A percentile compares a stretch with the other conserved stretches of the same genome.
Conservation (phyloP, 2,888 invertebrate genomes). For the Ennomos quercinarius region DNA sequence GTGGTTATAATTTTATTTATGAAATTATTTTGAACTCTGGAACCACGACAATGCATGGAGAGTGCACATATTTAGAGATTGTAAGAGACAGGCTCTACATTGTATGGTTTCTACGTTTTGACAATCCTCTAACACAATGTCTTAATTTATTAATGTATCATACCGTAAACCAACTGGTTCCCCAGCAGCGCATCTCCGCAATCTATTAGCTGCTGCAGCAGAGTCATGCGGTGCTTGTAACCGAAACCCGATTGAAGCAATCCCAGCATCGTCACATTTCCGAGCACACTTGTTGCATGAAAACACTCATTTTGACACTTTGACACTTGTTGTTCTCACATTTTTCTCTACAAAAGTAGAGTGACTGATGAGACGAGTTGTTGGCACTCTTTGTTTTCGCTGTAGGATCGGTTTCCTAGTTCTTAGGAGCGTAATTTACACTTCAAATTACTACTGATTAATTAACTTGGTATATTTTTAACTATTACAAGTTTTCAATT, state of each 20-base stretch:
- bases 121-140: no score
- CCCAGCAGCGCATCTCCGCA: constrained; percentile 75
- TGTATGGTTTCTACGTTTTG: no score
- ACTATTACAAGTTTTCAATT: constrained; percentile 5
- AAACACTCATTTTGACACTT: constrained; percentile 13
- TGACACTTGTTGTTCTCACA: constrained; percentile 4
- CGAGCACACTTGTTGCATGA: constrained; percentile 33
- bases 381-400: no score
- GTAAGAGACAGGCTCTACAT: no score
- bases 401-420: no score
- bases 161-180: constrained; percentile 68
- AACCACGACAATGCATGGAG: no score
- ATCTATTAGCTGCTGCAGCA: constrained; percentile 77
- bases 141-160: constrained; percentile 10
- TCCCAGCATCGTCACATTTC: constrained; percentile 69
- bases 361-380: no score
- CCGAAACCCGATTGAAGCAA: constrained; percentile 74
- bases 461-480: constrained; percentile 1
- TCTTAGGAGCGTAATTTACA: no score
- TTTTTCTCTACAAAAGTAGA: not conserved
- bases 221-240: constrained; percentile 71
- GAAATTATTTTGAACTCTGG: no score
- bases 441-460: no score
- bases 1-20: no score
- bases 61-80: no score